These are phyloP conservation scores for Dryobotodes eremita DNA, from an alignment of 2,888 invertebrate genomes.

Conservation along the genomic window DNA sequence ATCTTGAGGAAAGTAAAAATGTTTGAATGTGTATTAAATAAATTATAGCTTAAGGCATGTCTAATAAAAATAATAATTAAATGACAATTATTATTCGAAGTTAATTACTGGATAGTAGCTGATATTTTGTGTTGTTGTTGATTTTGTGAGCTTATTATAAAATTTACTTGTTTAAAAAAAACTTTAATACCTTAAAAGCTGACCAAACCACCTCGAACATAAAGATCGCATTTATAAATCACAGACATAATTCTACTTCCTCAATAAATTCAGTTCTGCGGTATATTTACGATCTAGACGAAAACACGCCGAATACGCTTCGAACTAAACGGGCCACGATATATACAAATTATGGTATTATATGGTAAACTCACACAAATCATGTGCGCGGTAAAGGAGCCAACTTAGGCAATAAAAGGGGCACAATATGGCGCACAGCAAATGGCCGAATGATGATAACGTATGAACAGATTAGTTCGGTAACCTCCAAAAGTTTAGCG, in stretches of 20 bases:
- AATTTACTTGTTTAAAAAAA: background rate
- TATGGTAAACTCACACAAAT: slow-evolving; percentile 76
- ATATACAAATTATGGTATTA: slow-evolving; percentile 67
- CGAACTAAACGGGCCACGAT: slow-evolving; percentile 55
- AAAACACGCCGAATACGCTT: slow-evolving; percentile 62
- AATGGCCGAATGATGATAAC: slow-evolving; percentile 80
- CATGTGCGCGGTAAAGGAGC: slow-evolving; percentile 70
- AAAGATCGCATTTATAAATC: slow-evolving; percentile 47
- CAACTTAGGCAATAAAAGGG: slow-evolving; percentile 82
- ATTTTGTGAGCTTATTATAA: too few species aligned
- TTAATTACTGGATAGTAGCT: too few species aligned
- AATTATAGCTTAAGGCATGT: too few species aligned
- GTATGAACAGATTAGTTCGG: slow-evolving; percentile 69
- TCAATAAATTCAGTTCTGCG: slow-evolving; percentile 59
- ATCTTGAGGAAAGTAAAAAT: too few species aligned
- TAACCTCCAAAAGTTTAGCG: slow-evolving; percentile 45
- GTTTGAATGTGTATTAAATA: too few species aligned
- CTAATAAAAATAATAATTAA: too few species aligned
- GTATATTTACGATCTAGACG: slow-evolving; percentile 56
- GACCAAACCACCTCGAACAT: slow-evolving; percentile 23
- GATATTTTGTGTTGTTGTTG: too few species aligned
- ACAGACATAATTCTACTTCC: slow-evolving; percentile 53
- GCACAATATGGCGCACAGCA: slow-evolving; percentile 77
- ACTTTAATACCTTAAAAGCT: slow-evolving; percentile 24
- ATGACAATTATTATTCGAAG: too few species aligned